Percentiles rank a stretch among this genome's conserved stretches.
These are phyloP conservation scores for Agapornis roseicollis DNA, from an alignment of 2,113 vertebrate genomes.

Conservation along the genomic window DNA sequence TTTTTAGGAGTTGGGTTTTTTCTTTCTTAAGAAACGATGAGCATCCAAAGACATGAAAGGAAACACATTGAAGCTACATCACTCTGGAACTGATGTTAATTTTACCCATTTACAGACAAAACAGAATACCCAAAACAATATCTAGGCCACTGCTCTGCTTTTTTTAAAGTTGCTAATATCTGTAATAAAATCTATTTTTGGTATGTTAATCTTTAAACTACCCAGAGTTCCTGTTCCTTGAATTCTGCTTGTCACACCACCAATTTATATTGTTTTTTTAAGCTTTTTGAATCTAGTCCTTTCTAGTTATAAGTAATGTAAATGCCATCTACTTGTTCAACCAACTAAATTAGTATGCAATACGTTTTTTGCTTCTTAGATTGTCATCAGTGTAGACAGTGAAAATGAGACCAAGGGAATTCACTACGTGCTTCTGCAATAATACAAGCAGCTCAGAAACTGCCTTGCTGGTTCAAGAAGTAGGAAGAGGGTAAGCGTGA, in stretches of 20 bases:
- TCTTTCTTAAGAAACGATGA: background rate
- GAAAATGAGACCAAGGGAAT: background rate
- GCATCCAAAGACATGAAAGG: background rate
- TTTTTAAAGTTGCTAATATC: background rate
- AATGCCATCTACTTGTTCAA: background rate
- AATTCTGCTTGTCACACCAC: background rate
- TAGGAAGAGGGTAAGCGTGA: background rate
- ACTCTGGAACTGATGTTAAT: background rate
- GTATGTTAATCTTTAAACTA: background rate
- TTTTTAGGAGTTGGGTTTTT: background rate
- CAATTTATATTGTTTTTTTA: background rate
- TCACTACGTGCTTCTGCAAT: background rate
- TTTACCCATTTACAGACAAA: background rate
- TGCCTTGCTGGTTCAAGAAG: background rate
- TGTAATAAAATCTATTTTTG: background rate
- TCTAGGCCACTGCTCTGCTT: background rate
- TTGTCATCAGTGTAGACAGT: background rate
- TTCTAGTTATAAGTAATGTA: background rate
- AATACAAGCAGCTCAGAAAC: background rate
- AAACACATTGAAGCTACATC: background rate
- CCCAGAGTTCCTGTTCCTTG: background rate
- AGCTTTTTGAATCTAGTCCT: background rate
- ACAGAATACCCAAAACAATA: background rate
- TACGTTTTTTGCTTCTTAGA: background rate
- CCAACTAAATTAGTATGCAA: background rate